Evolutionary conservation across 2,113 vertebrate genomes (phyloP).

Genomic region (Probosciger aterrimus): DNA sequence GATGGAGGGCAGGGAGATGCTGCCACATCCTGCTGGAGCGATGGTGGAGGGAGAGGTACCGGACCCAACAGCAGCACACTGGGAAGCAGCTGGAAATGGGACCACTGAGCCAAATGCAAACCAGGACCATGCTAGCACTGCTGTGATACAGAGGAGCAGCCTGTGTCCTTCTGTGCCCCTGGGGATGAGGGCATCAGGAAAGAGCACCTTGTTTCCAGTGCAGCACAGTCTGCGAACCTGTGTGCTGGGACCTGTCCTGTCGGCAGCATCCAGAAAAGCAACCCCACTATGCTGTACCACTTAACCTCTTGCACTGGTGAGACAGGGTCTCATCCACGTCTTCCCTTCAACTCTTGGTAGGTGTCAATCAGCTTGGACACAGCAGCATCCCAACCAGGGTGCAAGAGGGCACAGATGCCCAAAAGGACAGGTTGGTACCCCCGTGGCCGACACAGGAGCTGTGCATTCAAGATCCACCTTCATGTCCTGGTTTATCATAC

Average conservation of each 20-base stretch:
- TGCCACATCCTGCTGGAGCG: rapidly evolving
- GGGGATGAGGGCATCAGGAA: neutral
- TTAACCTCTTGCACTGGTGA: rapidly evolving
- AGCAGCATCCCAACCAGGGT: neutral
- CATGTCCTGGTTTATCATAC: neutral
- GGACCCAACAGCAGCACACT: rapidly evolving
- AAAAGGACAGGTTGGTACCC: neutral
- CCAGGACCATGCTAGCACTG: rapidly evolving
- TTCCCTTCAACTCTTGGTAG: neutral
- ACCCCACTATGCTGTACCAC: rapidly evolving
- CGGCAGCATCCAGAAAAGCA: neutral
- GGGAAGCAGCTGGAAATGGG: neutral
- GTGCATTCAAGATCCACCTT: neutral
- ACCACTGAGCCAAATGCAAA: rapidly evolving
- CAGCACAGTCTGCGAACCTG: rapidly evolving
- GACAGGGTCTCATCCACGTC: rapidly evolving
- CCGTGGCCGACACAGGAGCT: rapidly evolving
- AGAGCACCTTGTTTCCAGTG: neutral
- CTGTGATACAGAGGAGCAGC: neutral
- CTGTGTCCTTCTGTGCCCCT: neutral
- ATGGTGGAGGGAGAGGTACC: rapidly evolving
- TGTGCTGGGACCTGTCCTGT: neutral
- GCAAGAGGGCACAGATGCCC: too few relatives aligned
- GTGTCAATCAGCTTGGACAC: neutral
- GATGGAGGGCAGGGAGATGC: neutral